Percentiles rank a stretch among this genome's conserved stretches.
Conservation (phyloP, 1,140 invertebrate species). For the Potamilus streckersoni region DNA sequence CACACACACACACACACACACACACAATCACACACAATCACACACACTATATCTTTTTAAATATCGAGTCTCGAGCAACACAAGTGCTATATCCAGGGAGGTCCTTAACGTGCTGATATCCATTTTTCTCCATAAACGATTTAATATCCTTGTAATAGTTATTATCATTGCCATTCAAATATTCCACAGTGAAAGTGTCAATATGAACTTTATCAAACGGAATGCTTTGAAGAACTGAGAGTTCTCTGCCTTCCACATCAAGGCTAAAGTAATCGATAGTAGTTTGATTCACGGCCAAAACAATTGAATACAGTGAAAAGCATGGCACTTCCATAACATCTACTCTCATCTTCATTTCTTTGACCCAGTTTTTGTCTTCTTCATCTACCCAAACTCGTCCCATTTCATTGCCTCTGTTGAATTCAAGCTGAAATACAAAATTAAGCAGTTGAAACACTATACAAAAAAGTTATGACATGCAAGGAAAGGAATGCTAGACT, state of each 20-base stretch:
- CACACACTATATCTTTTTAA: no score
- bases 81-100: no score
- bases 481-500: no score
- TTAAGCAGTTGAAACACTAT: neutral
- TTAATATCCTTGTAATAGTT: no score
- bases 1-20: no score
- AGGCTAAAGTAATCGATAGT: slow-evolving; percentile 56
- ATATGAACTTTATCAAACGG: slow-evolving; percentile 65
- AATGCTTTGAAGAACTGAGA: slow-evolving; percentile 43
- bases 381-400: neutral
- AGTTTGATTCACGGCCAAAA: slow-evolving; percentile 32
- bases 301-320: slow-evolving; percentile 34
- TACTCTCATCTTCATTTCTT: neutral
- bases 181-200: no score
- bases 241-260: slow-evolving; percentile 59
- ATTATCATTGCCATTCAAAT: no score
- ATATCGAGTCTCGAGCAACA: no score
- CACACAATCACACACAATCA: no score
- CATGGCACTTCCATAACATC: slow-evolving; percentile 20
- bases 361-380: neutral
- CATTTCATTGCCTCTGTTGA: neutral
- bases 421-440: neutral
- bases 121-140: no score
- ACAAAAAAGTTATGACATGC: no score
- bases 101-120: no score